phyloP scores from a whole-genome alignment of 1,140 invertebrate genomes.

The Ooceraea biroi region DNA sequence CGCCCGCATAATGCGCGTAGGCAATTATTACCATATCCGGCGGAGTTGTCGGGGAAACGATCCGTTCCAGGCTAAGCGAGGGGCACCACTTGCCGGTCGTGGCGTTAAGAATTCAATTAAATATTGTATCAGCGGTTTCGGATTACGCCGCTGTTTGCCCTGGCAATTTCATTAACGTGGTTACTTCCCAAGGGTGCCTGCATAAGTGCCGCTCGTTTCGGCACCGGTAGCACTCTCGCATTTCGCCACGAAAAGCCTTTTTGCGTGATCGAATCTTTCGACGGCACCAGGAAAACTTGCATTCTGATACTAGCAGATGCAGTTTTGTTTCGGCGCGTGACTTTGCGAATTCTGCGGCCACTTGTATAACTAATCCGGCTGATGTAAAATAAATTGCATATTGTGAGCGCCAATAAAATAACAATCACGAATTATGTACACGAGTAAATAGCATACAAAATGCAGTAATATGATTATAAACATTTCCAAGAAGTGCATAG shows the following conservation, averaged over 20 bases:
- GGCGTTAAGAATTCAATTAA: slow-evolving; percentile 81
- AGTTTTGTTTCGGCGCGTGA: not conserved
- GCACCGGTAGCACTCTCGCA: not conserved
- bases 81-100: slow-evolving; percentile 34
- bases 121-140: slow-evolving; percentile 79
- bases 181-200: slow-evolving; percentile 43
- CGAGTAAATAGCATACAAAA: too few relatives aligned
- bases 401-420: too few relatives aligned
- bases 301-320: not conserved
- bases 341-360: too few relatives aligned
- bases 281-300: not conserved
- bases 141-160: slow-evolving; percentile 67
- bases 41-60: slow-evolving; percentile 10
- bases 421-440: too few relatives aligned
- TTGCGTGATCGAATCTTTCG: slow-evolving; percentile 52
- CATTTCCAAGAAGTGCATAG: too few relatives aligned
- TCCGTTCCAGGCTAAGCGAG: slow-evolving; percentile 50
- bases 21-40: slow-evolving; percentile 58
- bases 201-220: slow-evolving; percentile 50
- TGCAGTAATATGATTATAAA: too few relatives aligned
- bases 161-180: slow-evolving; percentile 75
- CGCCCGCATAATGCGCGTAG: slow-evolving; percentile 48
- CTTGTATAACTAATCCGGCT: too few relatives aligned
- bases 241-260: slow-evolving; percentile 47
- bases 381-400: too few relatives aligned